phyloP scores from a whole-genome alignment of 2,113 vertebrate species.

The Cephalopholis sonnerati region DNA sequence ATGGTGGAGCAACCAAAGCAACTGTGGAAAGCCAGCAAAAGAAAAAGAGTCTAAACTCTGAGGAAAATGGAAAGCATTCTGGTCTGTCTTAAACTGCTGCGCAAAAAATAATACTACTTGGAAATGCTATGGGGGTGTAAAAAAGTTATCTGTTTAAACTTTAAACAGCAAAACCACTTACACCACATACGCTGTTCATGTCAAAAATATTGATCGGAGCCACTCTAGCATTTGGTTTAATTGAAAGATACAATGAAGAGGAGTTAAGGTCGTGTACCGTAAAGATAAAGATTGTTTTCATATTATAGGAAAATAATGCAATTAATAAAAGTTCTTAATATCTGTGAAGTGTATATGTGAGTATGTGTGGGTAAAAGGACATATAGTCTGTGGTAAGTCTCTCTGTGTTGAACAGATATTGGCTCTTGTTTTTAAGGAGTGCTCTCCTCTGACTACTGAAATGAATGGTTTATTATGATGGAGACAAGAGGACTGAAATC shows the following conservation, averaged over 20 bases:
- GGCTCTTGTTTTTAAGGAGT: conserved; percentile 47
- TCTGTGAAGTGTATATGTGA: conserved; percentile 12
- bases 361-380: conserved; percentile 14
- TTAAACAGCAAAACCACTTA: no score
- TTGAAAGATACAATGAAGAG: neutral
- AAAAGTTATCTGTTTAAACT: no score
- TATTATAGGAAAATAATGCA: neutral
- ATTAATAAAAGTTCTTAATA: conserved; percentile 3
- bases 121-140: no score
- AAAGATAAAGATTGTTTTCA: neutral
- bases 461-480: conserved; percentile 75
- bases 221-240: neutral
- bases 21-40: no score
- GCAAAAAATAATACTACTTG: no score
- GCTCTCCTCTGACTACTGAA: conserved; percentile 59
- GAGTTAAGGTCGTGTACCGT: neutral
- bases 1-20: no score
- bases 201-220: conserved; percentile 8
- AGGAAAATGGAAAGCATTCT: no score
- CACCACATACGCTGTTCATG: neutral
- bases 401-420: conserved; percentile 59
- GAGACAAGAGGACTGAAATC: conserved; percentile 26
- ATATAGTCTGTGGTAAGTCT: conserved; percentile 38
- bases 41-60: no score
- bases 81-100: no score